Conservation (phyloP, 2,888 invertebrate genomes). For the Plagodis dolabraria region DNA sequence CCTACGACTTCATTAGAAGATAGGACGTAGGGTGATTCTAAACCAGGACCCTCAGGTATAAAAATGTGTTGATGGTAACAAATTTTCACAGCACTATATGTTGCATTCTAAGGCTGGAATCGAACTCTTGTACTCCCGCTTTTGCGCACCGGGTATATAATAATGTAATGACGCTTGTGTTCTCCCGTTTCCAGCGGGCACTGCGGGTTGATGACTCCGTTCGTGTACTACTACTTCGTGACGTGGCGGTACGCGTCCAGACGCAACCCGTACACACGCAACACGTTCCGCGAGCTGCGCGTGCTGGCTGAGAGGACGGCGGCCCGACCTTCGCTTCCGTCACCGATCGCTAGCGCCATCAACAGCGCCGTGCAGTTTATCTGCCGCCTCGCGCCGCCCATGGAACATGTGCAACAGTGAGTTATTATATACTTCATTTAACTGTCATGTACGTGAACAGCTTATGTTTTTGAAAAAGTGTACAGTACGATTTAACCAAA, state of each 20-base stretch:
- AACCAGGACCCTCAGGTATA: no score
- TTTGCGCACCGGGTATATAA: no score
- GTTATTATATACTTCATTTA: constrained; percentile 19
- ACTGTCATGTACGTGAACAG: no score
- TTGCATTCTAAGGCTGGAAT: no score
- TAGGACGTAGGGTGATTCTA: no score
- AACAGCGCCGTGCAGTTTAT: constrained; percentile 88
- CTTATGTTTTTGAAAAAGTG: no score
- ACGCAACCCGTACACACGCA: constrained; percentile 98
- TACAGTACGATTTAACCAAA: no score
- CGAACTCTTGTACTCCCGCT: no score
- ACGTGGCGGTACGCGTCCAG: constrained; percentile 95
- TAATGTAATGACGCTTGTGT: background rate
- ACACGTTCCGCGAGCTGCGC: constrained; percentile 95
- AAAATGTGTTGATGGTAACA: no score
- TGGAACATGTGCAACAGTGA: constrained; percentile 58
- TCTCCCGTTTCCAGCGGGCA: constrained; percentile 88
- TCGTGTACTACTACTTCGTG: constrained; percentile 98
- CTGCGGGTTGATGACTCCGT: constrained; percentile 95
- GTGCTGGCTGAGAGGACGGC: constrained; percentile 88
- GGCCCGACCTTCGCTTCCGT: constrained; percentile 88
- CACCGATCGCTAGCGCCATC: constrained; percentile 85
- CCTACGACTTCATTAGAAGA: no score
- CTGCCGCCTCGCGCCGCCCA: constrained; percentile 90
- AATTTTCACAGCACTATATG: no score